Evolutionary conservation across 2,113 vertebrate species (phyloP).

Genomic region (Microcebus tavaratra): DNA sequence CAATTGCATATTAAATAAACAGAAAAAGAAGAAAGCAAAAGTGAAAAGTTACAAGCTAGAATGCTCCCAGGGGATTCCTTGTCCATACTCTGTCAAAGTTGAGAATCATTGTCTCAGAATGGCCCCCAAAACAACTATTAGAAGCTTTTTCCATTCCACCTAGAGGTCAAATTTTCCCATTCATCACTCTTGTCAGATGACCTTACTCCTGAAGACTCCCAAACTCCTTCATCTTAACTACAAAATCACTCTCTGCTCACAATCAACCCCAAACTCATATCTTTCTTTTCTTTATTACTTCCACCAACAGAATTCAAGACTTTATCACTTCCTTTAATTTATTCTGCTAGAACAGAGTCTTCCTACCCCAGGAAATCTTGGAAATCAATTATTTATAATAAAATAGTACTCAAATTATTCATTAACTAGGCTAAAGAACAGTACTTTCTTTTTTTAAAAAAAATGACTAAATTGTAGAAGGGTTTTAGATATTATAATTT

Average conservation of each 20-base stretch:
- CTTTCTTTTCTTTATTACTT: constrained; percentile 49
- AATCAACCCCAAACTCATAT: background rate
- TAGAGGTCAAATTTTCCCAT: background rate
- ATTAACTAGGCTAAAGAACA: constrained; percentile 43
- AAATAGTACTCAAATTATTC: constrained; percentile 48
- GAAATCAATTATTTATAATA: constrained; percentile 64
- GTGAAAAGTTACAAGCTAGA: constrained; percentile 5
- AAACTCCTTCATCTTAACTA: constrained; percentile 26
- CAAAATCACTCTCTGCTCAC: background rate
- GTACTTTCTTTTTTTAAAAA: constrained; percentile 29
- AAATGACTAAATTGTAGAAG: constrained; percentile 35
- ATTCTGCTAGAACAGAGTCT: constrained; percentile 52
- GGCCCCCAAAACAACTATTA: background rate
- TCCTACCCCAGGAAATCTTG: constrained; percentile 42
- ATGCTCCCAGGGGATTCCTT: background rate
- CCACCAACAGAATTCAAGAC: constrained; percentile 21
- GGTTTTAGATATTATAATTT: constrained; percentile 40
- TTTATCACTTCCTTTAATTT: constrained; percentile 39
- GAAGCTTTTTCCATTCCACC: background rate
- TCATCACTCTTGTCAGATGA: background rate
- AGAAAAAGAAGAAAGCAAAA: background rate
- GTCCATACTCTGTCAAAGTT: background rate
- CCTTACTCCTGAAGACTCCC: background rate
- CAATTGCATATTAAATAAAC: background rate
- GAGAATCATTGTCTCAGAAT: background rate